Evolutionary conservation across 1,140 invertebrate species (phyloP).

Genomic region (Drosophila repletoides): DNA sequence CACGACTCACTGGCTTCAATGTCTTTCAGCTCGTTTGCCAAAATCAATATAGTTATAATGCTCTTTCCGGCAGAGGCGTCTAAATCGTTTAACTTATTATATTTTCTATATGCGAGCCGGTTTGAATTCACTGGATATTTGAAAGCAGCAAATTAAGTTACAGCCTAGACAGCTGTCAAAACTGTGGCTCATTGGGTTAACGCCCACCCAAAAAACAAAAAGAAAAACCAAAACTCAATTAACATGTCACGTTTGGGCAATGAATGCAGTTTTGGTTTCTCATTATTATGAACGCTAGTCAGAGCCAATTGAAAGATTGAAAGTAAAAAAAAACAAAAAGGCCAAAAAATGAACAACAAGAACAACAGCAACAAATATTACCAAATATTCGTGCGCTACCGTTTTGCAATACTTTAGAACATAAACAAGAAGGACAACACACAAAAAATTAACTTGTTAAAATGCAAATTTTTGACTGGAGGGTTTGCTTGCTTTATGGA

Average conservation of each 20-base stretch:
- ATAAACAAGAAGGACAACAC: constrained; percentile 39
- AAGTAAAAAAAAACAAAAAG: constrained; percentile 27
- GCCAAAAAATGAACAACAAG: constrained; percentile 14
- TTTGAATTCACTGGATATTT: constrained; percentile 25
- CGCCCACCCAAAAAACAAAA: constrained; percentile 58
- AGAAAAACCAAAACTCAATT: constrained; percentile 61
- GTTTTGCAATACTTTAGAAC: constrained; percentile 66
- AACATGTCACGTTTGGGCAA: constrained; percentile 76
- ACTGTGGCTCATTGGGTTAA: constrained; percentile 51
- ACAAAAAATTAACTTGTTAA: constrained; percentile 73
- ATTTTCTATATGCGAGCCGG: constrained; percentile 56
- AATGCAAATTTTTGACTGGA: constrained; percentile 74
- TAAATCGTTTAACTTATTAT: constrained; percentile 50
- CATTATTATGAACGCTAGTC: constrained; percentile 77
- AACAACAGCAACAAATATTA: constrained; percentile 23
- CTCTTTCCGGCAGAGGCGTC: constrained; percentile 53
- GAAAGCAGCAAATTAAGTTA: constrained; percentile 61
- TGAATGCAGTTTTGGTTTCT: constrained; percentile 69
- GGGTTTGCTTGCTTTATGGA: constrained; percentile 54
- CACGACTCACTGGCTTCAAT: constrained; percentile 74
- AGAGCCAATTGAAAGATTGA: constrained; percentile 68
- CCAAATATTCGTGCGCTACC: constrained; percentile 73
- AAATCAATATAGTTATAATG: constrained; percentile 79
- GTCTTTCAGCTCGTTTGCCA: constrained; percentile 64
- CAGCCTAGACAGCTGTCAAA: constrained; percentile 59